Conservation (phyloP, 1,140 invertebrate genomes). For the Platorchestia sp. region DNA sequence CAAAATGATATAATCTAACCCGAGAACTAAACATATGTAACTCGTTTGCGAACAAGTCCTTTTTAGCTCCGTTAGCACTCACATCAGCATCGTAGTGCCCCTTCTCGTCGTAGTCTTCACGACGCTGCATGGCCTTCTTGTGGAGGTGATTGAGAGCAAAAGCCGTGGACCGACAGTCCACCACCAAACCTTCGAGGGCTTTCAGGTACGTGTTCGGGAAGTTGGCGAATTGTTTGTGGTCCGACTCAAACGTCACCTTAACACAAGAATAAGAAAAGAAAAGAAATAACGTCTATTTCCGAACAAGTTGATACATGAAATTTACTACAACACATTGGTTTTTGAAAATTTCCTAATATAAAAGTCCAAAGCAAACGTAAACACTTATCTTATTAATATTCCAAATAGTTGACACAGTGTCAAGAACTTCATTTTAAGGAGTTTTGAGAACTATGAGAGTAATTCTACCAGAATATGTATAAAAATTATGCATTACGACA, state of each 20-base stretch:
- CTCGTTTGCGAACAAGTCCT: not conserved
- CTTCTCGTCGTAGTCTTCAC: not conserved
- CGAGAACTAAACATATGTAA: no score
- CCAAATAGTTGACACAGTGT: no score
- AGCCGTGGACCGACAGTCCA: not conserved
- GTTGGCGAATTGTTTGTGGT: not conserved
- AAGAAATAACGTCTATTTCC: no score
- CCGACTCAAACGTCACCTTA: not conserved
- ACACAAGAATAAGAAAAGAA: slow-evolving; percentile 13
- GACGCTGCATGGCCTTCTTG: not conserved
- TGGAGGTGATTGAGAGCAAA: slow-evolving; percentile 48
- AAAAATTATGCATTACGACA: no score
- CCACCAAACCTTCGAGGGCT: slow-evolving; percentile 40
- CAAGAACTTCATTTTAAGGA: no score
- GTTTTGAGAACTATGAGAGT: no score
- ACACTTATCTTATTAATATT: not conserved
- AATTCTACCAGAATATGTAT: no score
- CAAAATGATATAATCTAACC: no score
- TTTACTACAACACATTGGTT: not conserved
- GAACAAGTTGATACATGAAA: not conserved
- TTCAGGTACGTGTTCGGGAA: slow-evolving; percentile 51
- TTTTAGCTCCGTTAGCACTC: not conserved
- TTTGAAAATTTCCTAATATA: no score
- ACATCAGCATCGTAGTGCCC: slow-evolving; percentile 55
- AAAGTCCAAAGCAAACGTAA: not conserved